These are phyloP conservation scores for Chelidonichthys spinosus DNA, from an alignment of 2,797 vertebrate species.

Conservation along the genomic window DNA sequence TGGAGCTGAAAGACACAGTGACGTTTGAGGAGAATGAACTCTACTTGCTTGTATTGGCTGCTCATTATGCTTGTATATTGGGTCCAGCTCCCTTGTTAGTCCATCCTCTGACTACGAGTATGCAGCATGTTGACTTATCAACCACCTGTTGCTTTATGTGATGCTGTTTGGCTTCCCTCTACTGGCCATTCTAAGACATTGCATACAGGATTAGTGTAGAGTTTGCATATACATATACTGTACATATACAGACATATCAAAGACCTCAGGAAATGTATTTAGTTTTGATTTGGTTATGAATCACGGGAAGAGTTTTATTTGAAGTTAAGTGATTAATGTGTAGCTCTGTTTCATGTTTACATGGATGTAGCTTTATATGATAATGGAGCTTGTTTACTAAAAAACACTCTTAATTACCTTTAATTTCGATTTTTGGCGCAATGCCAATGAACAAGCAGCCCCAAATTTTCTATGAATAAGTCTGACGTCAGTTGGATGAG, in stretches of 20 bases:
- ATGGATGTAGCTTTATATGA: too few species aligned
- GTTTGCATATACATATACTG: too few species aligned
- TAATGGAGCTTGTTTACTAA: too few species aligned
- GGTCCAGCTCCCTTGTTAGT: background rate
- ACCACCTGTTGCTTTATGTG: slow-evolving; percentile 45
- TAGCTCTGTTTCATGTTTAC: background rate
- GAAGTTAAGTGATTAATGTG: background rate
- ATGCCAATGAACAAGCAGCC: background rate
- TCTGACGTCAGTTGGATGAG: background rate
- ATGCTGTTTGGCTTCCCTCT: slow-evolving; percentile 58
- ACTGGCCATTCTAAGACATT: slow-evolving; percentile 33
- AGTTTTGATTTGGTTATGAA: too few species aligned
- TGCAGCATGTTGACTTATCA: rapidly evolving
- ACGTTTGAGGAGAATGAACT: background rate
- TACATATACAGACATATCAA: too few species aligned
- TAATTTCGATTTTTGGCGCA: rapidly evolving
- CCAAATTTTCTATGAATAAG: background rate
- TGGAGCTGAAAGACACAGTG: background rate
- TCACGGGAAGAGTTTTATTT: too few species aligned
- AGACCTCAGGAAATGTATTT: too few species aligned
- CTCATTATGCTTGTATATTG: background rate
- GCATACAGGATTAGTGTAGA: background rate
- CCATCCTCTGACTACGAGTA: background rate
- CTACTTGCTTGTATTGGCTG: background rate
- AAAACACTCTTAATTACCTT: too few species aligned